Percentiles rank a stretch among this genome's conserved stretches.
Evolutionary conservation across 1,140 invertebrate species (phyloP).

Genomic region (Bombus confusus): DNA sequence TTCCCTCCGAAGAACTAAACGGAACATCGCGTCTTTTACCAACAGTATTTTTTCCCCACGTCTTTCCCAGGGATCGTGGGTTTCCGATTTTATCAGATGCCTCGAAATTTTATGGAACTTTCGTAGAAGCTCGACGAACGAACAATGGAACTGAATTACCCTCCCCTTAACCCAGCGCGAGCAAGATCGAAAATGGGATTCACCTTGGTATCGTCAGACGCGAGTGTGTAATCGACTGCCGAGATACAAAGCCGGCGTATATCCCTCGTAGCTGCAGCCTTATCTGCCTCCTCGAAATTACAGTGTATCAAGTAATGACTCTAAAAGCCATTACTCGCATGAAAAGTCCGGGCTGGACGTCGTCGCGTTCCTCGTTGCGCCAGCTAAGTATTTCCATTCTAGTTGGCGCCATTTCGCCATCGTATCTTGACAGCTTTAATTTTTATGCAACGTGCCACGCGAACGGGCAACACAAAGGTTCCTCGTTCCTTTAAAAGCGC

Average conservation of each 20-base stretch:
- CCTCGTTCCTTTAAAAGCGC: too few species aligned
- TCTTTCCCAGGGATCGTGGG: neutral
- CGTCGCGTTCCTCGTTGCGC: neutral
- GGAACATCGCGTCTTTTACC: neutral
- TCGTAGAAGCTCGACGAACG: neutral
- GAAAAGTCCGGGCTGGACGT: slow-evolving; percentile 36
- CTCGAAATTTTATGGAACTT: neutral
- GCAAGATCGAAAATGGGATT: slow-evolving; percentile 32
- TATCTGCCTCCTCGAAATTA: slow-evolving; percentile 57
- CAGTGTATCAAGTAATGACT: slow-evolving; percentile 61
- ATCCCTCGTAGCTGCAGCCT: neutral
- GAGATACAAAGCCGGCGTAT: slow-evolving; percentile 15
- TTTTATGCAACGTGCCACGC: neutral
- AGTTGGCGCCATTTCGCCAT: neutral
- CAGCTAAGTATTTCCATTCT: neutral
- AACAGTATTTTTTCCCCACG: too few species aligned
- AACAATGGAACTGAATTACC: slow-evolving; percentile 6
- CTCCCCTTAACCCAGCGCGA: neutral
- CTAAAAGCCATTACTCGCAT: slow-evolving; percentile 50
- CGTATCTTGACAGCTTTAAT: slow-evolving; percentile 28
- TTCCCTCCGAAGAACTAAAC: too few species aligned
- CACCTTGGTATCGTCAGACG: slow-evolving; percentile 3
- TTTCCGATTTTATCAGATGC: slow-evolving; percentile 1
- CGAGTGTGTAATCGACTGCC: slow-evolving; percentile 31
- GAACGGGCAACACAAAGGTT: neutral